phyloP scores from a whole-genome alignment of 2,888 invertebrate species.

The Athalia rosae region DNA sequence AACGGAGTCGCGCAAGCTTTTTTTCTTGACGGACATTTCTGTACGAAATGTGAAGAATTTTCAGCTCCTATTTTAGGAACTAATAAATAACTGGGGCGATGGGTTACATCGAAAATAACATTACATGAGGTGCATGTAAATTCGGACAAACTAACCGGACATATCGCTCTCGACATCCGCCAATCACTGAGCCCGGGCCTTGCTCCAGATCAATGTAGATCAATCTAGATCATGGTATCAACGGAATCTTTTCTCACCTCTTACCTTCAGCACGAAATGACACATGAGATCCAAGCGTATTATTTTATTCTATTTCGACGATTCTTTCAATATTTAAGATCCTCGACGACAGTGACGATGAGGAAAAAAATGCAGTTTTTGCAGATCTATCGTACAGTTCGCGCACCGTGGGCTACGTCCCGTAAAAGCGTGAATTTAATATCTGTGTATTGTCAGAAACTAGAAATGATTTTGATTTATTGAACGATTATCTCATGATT shows the following conservation, averaged over 20 bases:
- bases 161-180: neutral
- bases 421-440: no score
- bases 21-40: no score
- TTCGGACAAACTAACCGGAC: slow-evolving; percentile 19
- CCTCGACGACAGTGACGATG: neutral
- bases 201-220: slow-evolving; percentile 34
- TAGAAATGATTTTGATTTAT: neutral
- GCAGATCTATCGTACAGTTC: neutral
- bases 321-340: neutral
- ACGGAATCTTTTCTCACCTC: slow-evolving; percentile 20
- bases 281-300: neutral
- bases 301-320: slow-evolving; percentile 17
- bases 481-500: neutral
- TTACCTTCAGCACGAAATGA: neutral
- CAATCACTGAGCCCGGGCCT: slow-evolving; percentile 24
- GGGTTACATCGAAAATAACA: no score
- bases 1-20: no score
- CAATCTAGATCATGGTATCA: slow-evolving; percentile 30
- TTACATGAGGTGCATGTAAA: slow-evolving; percentile 9
- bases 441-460: neutral
- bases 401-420: no score
- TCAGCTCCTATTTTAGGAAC: no score
- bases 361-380: neutral
- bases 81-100: no score
- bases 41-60: no score